Conservation (phyloP, 2,113 vertebrate species). For the Apteryx owenii region DNA sequence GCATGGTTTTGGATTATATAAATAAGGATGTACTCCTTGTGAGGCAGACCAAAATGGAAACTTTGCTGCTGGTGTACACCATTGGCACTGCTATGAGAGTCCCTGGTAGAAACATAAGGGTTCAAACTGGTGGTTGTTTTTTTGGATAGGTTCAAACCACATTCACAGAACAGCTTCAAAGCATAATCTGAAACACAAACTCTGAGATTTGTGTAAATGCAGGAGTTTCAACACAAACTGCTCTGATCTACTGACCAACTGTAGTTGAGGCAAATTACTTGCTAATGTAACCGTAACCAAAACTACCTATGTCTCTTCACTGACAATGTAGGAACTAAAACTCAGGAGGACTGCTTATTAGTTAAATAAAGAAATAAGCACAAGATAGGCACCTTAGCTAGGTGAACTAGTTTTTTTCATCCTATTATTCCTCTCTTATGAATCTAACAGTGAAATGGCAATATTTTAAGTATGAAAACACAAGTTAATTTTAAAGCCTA, state of each 20-base stretch:
- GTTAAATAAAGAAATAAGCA: neutral
- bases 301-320: neutral
- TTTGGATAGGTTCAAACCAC: neutral
- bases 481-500: neutral
- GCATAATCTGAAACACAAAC: neutral
- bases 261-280: neutral
- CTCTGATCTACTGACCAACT: neutral
- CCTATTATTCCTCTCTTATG: neutral
- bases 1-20: neutral
- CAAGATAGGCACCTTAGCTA: neutral
- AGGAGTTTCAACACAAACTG: neutral
- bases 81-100: neutral
- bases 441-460: neutral
- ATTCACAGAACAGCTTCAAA: neutral
- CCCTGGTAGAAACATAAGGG: neutral
- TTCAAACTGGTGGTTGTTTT: neutral
- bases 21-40: neutral
- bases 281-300: neutral
- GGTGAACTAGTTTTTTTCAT: neutral
- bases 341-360: neutral
- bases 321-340: neutral
- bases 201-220: neutral
- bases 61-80: neutral
- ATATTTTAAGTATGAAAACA: neutral
- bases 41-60: neutral